Percentiles rank a stretch among this genome's conserved stretches.
Evolutionary conservation across 2,888 invertebrate genomes (phyloP).

Genomic region (Scaptodrosophila latifasciaeformis): DNA sequence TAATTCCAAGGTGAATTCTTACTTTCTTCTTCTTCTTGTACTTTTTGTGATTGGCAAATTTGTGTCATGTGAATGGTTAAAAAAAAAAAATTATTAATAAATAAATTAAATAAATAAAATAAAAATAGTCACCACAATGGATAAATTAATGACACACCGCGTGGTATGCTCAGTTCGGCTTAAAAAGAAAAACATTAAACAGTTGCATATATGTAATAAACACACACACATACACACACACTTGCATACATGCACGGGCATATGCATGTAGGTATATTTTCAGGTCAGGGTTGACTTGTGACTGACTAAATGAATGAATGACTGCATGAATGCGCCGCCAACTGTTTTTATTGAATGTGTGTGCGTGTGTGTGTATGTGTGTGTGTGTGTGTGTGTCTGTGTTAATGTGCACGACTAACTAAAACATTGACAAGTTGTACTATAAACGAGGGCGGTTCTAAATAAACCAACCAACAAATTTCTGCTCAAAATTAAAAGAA

Average conservation of each 20-base stretch:
- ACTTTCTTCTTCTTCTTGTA: not conserved
- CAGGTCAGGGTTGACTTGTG: slow-evolving; percentile 75
- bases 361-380: slow-evolving; percentile 8
- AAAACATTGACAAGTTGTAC: slow-evolving; percentile 63
- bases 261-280: slow-evolving; percentile 40
- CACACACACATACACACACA: slow-evolving; percentile 22
- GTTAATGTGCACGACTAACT: slow-evolving; percentile 55
- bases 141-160: slow-evolving; percentile 23
- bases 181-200: slow-evolving; percentile 39
- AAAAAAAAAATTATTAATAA: slow-evolving; percentile 3
- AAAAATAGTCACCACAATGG: slow-evolving; percentile 1
- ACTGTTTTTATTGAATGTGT: slow-evolving; percentile 19
- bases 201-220: slow-evolving; percentile 32
- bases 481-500: too few relatives aligned
- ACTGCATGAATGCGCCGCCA: slow-evolving; percentile 63
- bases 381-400: slow-evolving; percentile 18
- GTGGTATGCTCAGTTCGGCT: slow-evolving; percentile 4
- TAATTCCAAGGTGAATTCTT: too few relatives aligned
- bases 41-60: not conserved
- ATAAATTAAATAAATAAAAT: not conserved
- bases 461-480: too few relatives aligned
- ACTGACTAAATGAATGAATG: slow-evolving; percentile 65
- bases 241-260: slow-evolving; percentile 24
- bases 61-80: slow-evolving; percentile 3
- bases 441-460: slow-evolving; percentile 20